Evolutionary conservation across 2,113 vertebrate species (phyloP).

Genomic region (Oceanodroma tethys): DNA sequence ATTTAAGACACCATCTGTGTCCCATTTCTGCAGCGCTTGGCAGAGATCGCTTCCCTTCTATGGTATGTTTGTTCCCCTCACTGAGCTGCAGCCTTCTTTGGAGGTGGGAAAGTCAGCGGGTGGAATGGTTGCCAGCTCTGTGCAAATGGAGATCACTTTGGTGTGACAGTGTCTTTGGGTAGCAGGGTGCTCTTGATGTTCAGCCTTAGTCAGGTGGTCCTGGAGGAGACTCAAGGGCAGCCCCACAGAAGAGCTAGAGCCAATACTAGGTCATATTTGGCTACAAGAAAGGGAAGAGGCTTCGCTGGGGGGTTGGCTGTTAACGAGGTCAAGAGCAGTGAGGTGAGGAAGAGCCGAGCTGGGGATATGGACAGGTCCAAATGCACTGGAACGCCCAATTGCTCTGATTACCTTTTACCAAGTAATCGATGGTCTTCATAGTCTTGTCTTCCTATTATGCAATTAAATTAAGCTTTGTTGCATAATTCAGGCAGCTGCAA

Average conservation of each 20-base stretch:
- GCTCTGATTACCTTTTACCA: not conserved
- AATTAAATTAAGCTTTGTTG: not conserved
- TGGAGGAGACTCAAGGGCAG: not conserved
- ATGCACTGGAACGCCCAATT: rapidly evolving
- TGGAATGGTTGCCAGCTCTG: not conserved
- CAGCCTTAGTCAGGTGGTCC: not conserved
- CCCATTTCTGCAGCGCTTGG: constrained; percentile 16
- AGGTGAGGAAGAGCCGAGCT: not conserved
- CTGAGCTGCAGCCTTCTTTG: not conserved
- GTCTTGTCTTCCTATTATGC: not conserved
- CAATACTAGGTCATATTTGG: too few relatives aligned
- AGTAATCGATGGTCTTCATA: not conserved
- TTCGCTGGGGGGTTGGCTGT: rapidly evolving
- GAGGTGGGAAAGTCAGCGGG: constrained; percentile 12
- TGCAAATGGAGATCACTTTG: rapidly evolving
- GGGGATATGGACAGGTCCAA: not conserved
- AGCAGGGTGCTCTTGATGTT: not conserved
- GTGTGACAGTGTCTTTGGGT: not conserved
- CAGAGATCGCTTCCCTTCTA: constrained; percentile 41
- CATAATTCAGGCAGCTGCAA: not conserved
- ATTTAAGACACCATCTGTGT: constrained; percentile 57
- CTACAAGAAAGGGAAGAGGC: not conserved
- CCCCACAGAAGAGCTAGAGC: rapidly evolving
- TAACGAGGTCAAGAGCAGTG: not conserved
- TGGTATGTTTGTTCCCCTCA: constrained; percentile 14